These are phyloP conservation scores for Bothrops jararaca DNA, from an alignment of 2,113 vertebrate species.

Conservation along the genomic window DNA sequence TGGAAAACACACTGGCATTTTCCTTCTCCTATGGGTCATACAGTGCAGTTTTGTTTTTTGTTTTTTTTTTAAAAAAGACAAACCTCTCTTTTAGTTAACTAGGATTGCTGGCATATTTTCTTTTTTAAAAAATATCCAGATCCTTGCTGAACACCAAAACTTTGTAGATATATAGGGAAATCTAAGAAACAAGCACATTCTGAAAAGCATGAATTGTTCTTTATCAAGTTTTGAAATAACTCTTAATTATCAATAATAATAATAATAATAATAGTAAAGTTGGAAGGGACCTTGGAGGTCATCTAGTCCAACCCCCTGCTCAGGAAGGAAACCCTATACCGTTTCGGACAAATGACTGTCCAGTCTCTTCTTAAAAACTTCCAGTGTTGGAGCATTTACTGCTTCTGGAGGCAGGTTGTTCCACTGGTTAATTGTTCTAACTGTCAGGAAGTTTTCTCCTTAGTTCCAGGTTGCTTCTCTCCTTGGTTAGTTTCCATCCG, in stretches of 20 bases:
- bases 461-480: too few relatives aligned
- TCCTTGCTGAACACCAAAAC: constrained; percentile 56
- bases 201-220: neutral
- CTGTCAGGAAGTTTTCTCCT: too few relatives aligned
- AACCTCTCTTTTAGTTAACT: neutral
- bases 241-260: neutral
- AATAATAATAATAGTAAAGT: too few relatives aligned
- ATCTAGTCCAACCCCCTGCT: too few relatives aligned
- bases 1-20: constrained; percentile 38
- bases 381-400: too few relatives aligned
- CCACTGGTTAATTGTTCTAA: too few relatives aligned
- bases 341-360: too few relatives aligned
- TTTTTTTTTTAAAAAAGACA: neutral
- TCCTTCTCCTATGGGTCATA: constrained; percentile 20
- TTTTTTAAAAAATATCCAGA: neutral
- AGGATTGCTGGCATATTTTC: neutral
- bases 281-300: too few relatives aligned
- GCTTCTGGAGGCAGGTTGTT: too few relatives aligned
- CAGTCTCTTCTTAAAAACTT: too few relatives aligned
- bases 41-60: neutral
- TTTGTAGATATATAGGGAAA: constrained; percentile 47
- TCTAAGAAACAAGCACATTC: constrained; percentile 37
- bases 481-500: too few relatives aligned
- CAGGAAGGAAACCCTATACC: too few relatives aligned
- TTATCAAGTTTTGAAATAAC: neutral